Conservation (phyloP, 1,140 invertebrate genomes). For the Trichonephila inaurata region DNA sequence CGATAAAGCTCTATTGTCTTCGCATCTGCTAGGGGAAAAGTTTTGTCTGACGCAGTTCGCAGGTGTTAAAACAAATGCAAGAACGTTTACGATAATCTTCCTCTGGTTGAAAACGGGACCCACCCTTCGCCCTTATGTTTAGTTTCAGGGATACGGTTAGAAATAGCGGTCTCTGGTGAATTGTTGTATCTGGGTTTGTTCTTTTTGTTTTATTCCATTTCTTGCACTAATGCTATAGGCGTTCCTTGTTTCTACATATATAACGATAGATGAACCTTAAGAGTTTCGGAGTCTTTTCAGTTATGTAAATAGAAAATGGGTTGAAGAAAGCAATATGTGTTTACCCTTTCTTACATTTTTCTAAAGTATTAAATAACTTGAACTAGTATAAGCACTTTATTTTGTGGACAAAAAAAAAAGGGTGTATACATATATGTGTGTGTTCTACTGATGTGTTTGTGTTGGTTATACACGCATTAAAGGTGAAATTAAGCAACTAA, state of each 20-base stretch:
- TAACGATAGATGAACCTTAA: too few species aligned
- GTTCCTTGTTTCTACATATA: background rate
- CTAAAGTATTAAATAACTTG: too few species aligned
- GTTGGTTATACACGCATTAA: too few species aligned
- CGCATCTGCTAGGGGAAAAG: background rate
- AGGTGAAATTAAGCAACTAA: too few species aligned
- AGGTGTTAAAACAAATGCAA: constrained; percentile 17
- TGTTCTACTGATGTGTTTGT: too few species aligned
- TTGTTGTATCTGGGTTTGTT: background rate
- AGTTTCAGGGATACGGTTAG: background rate
- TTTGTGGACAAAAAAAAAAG: too few species aligned
- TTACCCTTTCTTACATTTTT: too few species aligned
- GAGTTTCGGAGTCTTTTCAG: too few species aligned
- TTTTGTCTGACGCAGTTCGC: background rate
- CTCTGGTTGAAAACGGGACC: background rate
- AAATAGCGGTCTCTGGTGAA: background rate
- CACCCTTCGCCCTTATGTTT: background rate
- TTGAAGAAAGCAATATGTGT: too few species aligned
- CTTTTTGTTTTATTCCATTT: background rate
- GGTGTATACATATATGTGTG: too few species aligned
- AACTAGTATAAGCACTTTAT: too few species aligned
- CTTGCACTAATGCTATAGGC: background rate
- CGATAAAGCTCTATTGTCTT: constrained; percentile 1
- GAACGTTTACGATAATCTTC: constrained; percentile 1
- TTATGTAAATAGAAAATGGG: too few species aligned